Percentiles rank a stretch among this genome's conserved stretches.
Evolutionary conservation across 2,888 invertebrate genomes (phyloP).

Genomic region (Horisme vitalbata): DNA sequence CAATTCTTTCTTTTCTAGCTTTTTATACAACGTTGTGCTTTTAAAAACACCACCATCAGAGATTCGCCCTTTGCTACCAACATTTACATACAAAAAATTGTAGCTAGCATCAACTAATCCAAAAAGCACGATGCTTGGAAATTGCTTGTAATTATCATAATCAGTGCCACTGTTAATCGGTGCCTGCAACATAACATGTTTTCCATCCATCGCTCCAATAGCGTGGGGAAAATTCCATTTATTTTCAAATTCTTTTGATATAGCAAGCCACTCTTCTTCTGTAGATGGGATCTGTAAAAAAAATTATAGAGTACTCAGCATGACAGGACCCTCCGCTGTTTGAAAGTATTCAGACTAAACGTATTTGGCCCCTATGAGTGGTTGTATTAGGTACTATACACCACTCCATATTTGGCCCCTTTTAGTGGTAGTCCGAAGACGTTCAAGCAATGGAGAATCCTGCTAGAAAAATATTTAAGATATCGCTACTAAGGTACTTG

Average conservation of each 20-base stretch:
- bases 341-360: too few species aligned
- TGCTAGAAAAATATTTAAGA: too few species aligned
- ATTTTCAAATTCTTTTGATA: constrained; percentile 17
- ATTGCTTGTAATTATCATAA: constrained; percentile 1
- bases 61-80: constrained; percentile 1
- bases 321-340: too few species aligned
- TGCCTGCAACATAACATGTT: constrained; percentile 23
- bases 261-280: constrained; percentile 18
- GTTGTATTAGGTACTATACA: too few species aligned
- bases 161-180: constrained; percentile 17
- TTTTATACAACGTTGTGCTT: not conserved
- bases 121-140: not conserved
- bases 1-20: constrained; percentile 11
- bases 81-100: not conserved
- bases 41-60: not conserved
- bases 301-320: not conserved
- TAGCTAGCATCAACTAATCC: not conserved
- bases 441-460: too few species aligned
- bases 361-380: too few species aligned
- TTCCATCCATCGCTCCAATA: constrained; percentile 24
- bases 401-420: too few species aligned
- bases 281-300: constrained; percentile 23
- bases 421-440: too few species aligned
- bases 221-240: constrained; percentile 18
- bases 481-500: too few species aligned